Evolutionary conservation across 2,113 vertebrate genomes (phyloP).

Genomic region (Etheostoma spectabile): DNA sequence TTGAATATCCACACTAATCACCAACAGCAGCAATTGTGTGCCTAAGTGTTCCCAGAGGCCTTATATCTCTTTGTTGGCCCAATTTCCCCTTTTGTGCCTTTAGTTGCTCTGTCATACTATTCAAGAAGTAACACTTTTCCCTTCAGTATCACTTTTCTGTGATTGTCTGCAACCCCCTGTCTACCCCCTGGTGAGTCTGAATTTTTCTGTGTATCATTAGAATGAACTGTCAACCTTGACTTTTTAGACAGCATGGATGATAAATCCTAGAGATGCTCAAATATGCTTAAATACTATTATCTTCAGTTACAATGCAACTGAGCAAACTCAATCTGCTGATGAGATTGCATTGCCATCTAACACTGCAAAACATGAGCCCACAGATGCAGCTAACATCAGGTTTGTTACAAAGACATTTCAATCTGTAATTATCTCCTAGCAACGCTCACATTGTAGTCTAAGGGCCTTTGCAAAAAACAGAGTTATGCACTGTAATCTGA

Average conservation of each 20-base stretch:
- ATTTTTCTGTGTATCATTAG: background rate
- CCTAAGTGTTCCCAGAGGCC: background rate
- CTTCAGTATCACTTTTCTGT: background rate
- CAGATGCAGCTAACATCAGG: background rate
- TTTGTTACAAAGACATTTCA: background rate
- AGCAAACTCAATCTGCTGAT: background rate
- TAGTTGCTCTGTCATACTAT: background rate
- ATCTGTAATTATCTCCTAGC: background rate
- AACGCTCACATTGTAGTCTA: background rate
- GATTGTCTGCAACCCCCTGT: background rate
- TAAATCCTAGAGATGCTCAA: background rate
- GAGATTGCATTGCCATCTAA: background rate
- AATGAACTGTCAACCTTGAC: background rate
- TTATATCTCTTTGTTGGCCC: background rate
- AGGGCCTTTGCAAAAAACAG: background rate
- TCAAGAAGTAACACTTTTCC: background rate
- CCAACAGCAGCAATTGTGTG: background rate
- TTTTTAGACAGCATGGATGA: background rate
- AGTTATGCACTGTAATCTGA: background rate
- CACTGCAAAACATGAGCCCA: background rate
- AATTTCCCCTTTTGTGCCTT: background rate
- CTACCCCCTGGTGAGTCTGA: no score
- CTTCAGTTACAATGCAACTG: background rate
- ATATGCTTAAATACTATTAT: background rate
- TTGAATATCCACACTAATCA: background rate